Conservation (phyloP, 1,140 invertebrate species). For the Diabrotica virgifera region DNA sequence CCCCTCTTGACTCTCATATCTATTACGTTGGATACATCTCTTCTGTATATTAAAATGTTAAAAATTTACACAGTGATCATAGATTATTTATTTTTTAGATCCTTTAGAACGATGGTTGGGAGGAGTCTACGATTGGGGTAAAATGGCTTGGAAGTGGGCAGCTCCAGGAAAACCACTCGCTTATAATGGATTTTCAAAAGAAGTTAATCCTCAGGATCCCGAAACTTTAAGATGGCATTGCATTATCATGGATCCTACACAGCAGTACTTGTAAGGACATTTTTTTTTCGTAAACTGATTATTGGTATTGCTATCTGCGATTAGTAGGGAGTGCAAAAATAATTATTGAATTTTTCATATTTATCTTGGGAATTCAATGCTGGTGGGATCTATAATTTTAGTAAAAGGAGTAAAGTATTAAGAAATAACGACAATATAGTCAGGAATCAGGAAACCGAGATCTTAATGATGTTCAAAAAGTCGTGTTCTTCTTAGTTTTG, state of each 20-base stretch:
- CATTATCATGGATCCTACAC: conserved; percentile 30
- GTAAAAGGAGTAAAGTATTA: no score
- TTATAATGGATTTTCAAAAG: conserved; percentile 33
- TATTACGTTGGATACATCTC: no score
- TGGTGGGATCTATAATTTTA: no score
- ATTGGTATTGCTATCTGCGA: neutral
- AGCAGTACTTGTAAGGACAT: conserved; percentile 28
- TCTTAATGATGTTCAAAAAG: no score
- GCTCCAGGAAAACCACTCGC: conserved; percentile 53
- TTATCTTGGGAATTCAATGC: neutral
- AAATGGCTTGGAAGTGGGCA: conserved; percentile 69
- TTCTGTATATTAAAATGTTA: no score
- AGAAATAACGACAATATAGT: no score
- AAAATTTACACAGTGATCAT: no score
- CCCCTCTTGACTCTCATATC: no score
- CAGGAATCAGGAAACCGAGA: no score
- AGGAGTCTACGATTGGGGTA: conserved; percentile 67
- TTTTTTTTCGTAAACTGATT: neutral
- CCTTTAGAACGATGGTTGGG: conserved; percentile 71
- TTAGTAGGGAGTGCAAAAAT: neutral
- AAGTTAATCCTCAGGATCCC: conserved; percentile 19
- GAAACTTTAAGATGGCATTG: conserved; percentile 27
- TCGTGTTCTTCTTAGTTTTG: no score
- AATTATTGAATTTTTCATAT: neutral
- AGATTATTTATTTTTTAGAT: conserved; percentile 47